Base-by-base conservation (phyloP, 2,888 invertebrate species). In the Crocallis elinguaria region DNA sequence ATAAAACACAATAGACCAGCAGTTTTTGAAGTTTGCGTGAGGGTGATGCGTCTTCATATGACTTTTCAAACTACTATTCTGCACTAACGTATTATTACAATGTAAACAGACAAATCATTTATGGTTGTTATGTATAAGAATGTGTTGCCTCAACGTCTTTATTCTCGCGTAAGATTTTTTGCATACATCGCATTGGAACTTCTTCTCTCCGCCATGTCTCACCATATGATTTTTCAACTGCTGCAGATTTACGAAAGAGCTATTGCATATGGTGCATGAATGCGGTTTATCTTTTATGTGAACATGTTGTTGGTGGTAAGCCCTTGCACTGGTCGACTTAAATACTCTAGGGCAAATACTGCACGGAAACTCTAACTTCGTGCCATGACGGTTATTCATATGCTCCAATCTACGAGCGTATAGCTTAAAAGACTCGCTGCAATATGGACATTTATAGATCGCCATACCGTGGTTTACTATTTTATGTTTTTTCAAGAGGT, bases 51-150 rank as follows among this genome's bases (percentile, higher is more conserved):
- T 83, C 36, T 79, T 75, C 49, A 88, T 69, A 63, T 91, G 91
- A 55, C 82, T 79, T 59, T 87, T 80, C 3, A 90, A 68, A 52
- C 88, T 87, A 67, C 86, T 85, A 62, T 89, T 91, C 56, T 90
- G 88, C 0, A 86, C 83, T 60, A 83, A 89, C 0, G 84, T 80
- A 46, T 78, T 82, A 55, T 77, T 79, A 57, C 89, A 90, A 57
- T 68, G 75, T 14, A 80, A 77, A 61, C 93, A 93, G 0, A 83
- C 82, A 41, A 92, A 93, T 52, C 86, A 65, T 23, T 79, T 86
- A 61, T 89, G 88, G 44, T 88, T 85, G 50, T 82, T 85, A 54
- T 88, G 88, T 54, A 87, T 86, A 1, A 84, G 73, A 82, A 86
- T 82, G 45, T 88, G 88, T 53, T 87, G 85, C 19, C 69, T 79